Conservation (phyloP, 2,113 vertebrate genomes). For the Rafetus swinhoei region DNA sequence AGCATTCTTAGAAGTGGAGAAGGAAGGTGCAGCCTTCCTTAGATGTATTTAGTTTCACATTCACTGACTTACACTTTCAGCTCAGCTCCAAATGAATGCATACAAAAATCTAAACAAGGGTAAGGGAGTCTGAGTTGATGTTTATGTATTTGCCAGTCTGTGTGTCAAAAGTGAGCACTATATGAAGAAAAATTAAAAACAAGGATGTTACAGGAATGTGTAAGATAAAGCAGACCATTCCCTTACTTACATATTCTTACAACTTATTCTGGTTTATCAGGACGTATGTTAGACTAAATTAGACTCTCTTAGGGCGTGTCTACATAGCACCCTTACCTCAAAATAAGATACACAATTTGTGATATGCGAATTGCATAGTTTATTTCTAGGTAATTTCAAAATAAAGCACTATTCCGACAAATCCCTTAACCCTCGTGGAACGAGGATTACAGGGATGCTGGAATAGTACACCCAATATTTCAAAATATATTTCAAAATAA, state of each 20-base stretch:
- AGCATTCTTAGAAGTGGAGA: neutral
- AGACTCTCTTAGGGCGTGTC: neutral
- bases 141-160: neutral
- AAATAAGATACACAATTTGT: no score
- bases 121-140: neutral
- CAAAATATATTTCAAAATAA: no score
- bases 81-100: neutral
- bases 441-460: no score
- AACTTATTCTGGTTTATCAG: neutral
- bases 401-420: no score
- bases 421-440: no score
- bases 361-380: no score
- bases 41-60: neutral
- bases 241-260: neutral
- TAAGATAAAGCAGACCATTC: neutral
- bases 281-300: neutral
- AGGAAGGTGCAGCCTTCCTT: neutral
- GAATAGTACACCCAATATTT: no score
- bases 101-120: neutral
- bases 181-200: neutral
- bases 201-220: no score
- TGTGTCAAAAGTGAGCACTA: neutral
- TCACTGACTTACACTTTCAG: neutral
- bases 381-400: no score
- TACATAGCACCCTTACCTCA: no score